Conservation (phyloP, 2,113 vertebrate genomes). For the Serinus canaria region DNA sequence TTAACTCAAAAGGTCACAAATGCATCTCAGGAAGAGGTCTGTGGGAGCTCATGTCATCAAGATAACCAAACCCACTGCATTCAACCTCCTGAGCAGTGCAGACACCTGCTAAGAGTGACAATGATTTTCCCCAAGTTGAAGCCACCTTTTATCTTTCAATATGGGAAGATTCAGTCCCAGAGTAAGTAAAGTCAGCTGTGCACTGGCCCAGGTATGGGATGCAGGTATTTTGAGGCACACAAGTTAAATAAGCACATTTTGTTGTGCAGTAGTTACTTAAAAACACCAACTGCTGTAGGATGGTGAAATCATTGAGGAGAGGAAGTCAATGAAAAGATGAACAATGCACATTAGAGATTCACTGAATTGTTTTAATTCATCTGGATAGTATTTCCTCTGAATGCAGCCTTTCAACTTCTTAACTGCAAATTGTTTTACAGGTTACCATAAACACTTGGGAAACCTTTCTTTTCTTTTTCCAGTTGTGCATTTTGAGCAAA, state of each 20-base stretch:
- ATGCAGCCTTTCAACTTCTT: background rate
- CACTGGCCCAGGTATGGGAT: background rate
- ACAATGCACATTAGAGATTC: accelerated
- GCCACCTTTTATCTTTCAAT: background rate
- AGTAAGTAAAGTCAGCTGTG: background rate
- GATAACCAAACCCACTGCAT: background rate
- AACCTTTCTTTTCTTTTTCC: background rate
- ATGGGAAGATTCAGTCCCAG: background rate
- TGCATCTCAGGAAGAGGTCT: background rate
- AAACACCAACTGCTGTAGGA: background rate
- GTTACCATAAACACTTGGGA: background rate
- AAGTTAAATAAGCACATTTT: background rate
- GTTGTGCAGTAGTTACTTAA: background rate
- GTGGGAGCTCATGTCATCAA: background rate
- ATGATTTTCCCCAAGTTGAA: background rate
- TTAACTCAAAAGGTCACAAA: conserved; percentile 27
- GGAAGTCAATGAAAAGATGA: background rate
- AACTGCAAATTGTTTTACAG: background rate
- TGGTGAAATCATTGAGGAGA: background rate
- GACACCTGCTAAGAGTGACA: background rate
- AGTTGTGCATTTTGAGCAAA: background rate
- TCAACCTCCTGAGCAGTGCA: background rate
- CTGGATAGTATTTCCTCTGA: background rate
- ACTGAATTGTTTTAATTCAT: background rate
- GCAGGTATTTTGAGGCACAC: background rate